Conservation (phyloP, 2,113 vertebrate species). For the Numida meleagris region DNA sequence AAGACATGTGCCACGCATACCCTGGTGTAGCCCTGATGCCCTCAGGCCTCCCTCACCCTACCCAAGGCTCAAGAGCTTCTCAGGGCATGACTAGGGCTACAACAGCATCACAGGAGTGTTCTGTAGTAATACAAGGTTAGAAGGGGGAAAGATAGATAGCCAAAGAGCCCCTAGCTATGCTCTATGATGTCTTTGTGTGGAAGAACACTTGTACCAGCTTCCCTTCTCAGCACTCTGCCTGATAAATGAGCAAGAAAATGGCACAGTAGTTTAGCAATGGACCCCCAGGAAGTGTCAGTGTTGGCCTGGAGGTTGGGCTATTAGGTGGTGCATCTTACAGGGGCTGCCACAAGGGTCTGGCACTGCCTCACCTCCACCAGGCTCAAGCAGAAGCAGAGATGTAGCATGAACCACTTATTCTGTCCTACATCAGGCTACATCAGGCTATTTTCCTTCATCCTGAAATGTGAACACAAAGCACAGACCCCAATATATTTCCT, state of each 20-base stretch:
- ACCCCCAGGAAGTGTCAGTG: neutral
- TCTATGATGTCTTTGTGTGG: neutral
- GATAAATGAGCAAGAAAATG: neutral
- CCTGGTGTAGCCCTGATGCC: neutral
- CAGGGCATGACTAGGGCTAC: neutral
- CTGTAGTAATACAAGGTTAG: neutral
- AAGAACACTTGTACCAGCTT: neutral
- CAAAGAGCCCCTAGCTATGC: neutral
- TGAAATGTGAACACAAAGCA: neutral
- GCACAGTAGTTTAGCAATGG: neutral
- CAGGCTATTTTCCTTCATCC: neutral
- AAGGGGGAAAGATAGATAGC: neutral
- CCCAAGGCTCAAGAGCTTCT: neutral
- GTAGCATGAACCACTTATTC: neutral
- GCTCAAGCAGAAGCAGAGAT: neutral
- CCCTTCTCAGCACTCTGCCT: neutral
- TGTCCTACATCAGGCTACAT: neutral
- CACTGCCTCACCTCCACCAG: neutral
- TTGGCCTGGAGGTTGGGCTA: neutral
- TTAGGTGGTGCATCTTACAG: neutral
- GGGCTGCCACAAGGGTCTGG: neutral
- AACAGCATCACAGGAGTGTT: neutral
- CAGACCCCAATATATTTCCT: neutral
- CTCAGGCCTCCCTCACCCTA: neutral
- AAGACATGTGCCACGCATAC: neutral